These are phyloP conservation scores for Pollimyrus isidori DNA, from an alignment of 2,113 vertebrate species.

Conservation along the genomic window DNA sequence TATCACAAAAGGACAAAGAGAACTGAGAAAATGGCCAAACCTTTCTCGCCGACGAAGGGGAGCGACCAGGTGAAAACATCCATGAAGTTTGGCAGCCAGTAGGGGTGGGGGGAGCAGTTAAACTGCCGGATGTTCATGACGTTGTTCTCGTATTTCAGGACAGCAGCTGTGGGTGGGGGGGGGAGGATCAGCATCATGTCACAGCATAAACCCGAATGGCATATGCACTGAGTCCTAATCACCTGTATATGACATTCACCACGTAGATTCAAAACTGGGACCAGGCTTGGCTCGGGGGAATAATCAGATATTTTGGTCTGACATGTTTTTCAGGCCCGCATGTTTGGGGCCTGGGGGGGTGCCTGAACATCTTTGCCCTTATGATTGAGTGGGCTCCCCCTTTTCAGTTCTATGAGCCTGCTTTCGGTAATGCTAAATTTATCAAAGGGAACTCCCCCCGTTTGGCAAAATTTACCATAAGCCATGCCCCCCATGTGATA, in stretches of 20 bases:
- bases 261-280: neutral
- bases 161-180: slow-evolving; percentile 54
- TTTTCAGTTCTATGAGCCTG: neutral
- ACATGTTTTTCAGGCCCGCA: neutral
- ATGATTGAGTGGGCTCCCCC: neutral
- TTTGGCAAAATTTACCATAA: neutral
- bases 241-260: neutral
- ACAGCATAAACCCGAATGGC: neutral
- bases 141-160: slow-evolving; percentile 75
- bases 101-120: slow-evolving; percentile 73
- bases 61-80: slow-evolving; percentile 79
- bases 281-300: neutral
- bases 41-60: slow-evolving; percentile 72
- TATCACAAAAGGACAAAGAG: neutral
- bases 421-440: neutral
- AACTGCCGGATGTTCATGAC: slow-evolving; percentile 77
- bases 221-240: neutral
- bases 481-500: neutral
- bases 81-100: slow-evolving; percentile 78
- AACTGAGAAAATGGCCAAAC: slow-evolving; percentile 32
- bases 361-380: neutral
- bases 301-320: neutral
- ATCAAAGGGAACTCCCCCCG: neutral
- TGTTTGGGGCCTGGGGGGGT: neutral
- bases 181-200: neutral